A percentile compares a stretch with the other conserved stretches of the same genome.
Evolutionary conservation across 1,140 invertebrate species (phyloP).

Genomic region (Neodiprion lecontei): DNA sequence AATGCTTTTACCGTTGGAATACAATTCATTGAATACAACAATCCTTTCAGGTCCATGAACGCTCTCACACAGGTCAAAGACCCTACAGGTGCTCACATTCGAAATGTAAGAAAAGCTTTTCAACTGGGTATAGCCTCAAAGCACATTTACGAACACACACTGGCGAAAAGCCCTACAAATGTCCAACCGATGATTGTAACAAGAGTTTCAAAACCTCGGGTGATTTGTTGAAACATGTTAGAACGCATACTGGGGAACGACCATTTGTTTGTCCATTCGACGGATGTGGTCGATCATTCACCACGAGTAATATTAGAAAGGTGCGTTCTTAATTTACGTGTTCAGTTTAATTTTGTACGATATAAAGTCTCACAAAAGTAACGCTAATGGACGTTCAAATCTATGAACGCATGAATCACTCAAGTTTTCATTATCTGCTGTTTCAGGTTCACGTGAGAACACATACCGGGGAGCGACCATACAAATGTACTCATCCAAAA

Average conservation of each 20-base stretch:
- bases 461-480: slow-evolving; percentile 72
- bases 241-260: slow-evolving; percentile 75
- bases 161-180: slow-evolving; percentile 74
- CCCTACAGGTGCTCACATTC: slow-evolving; percentile 68
- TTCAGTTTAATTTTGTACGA: background rate
- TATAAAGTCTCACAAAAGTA: too few species aligned
- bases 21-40: slow-evolving; percentile 19
- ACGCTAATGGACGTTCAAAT: too few species aligned
- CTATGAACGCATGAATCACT: background rate
- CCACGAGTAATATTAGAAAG: slow-evolving; percentile 78
- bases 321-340: slow-evolving; percentile 43
- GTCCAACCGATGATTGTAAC: slow-evolving; percentile 63
- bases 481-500: slow-evolving; percentile 65
- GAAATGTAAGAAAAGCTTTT: slow-evolving; percentile 71
- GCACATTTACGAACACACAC: slow-evolving; percentile 74
- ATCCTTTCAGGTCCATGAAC: slow-evolving; percentile 67
- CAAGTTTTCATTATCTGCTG: background rate
- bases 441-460: slow-evolving; percentile 61
- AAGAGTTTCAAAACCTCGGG: slow-evolving; percentile 75
- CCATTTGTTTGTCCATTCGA: slow-evolving; percentile 72
- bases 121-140: slow-evolving; percentile 74
- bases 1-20: too few species aligned
- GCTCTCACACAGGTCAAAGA: slow-evolving; percentile 69
- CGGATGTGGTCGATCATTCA: slow-evolving; percentile 73
- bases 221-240: slow-evolving; percentile 73